A percentile compares a stretch with the other conserved stretches of the same genome.
These are phyloP conservation scores for Neolamprologus kungweensis DNA, from an alignment of 2,113 vertebrate species.

Conservation along the genomic window DNA sequence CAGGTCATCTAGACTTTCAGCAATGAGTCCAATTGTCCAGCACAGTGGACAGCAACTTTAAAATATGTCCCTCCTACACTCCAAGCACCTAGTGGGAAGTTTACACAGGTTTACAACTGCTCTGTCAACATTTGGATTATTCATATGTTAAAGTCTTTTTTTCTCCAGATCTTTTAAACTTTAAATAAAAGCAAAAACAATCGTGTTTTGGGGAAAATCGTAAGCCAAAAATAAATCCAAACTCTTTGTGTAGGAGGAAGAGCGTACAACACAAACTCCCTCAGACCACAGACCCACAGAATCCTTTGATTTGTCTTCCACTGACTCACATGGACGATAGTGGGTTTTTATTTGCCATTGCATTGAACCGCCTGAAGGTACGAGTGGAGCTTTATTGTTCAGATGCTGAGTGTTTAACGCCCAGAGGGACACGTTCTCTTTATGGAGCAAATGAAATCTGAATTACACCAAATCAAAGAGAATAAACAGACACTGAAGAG, in stretches of 20 bases:
- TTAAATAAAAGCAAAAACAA: not conserved
- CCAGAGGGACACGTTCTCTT: not conserved
- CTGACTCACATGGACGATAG: not conserved
- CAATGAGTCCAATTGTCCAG: not conserved
- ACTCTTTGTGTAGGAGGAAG: not conserved
- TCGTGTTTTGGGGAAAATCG: not conserved
- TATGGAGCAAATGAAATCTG: not conserved
- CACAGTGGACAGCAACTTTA: not conserved
- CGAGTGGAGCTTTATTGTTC: not conserved
- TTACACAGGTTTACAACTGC: not conserved
- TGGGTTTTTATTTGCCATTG: not conserved
- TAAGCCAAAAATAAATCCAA: not conserved
- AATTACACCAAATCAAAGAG: not conserved
- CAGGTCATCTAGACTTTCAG: not conserved
- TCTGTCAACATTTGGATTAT: not conserved
- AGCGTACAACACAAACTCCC: not conserved
- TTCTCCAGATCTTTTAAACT: not conserved
- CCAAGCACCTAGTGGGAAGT: not conserved
- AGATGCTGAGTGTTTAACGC: not conserved
- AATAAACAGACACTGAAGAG: not conserved
- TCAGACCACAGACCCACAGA: not conserved
- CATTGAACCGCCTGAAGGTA: not conserved
- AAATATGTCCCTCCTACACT: not conserved
- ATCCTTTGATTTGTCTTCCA: not conserved
- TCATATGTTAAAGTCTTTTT: not conserved